Evolutionary conservation across 2,113 vertebrate genomes (phyloP).

Genomic region (Gavialis gangeticus): DNA sequence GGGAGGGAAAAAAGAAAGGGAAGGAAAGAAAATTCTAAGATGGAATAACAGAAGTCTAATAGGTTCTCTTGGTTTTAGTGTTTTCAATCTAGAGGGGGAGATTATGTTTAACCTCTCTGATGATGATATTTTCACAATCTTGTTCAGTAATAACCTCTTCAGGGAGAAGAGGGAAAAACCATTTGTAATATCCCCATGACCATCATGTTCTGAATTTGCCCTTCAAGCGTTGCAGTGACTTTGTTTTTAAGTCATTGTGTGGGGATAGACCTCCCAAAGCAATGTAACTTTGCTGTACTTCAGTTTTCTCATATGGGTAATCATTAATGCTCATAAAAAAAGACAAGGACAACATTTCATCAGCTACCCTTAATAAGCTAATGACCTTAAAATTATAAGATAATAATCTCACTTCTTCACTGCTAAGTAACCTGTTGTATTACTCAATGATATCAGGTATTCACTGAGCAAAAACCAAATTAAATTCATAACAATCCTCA

Average conservation of each 20-base stretch:
- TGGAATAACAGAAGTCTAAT: slow-evolving; percentile 28
- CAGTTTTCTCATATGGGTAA: background rate
- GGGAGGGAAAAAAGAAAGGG: background rate
- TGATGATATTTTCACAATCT: slow-evolving; percentile 67
- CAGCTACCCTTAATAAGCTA: slow-evolving; percentile 21
- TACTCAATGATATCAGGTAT: background rate
- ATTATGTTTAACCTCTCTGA: slow-evolving; percentile 66
- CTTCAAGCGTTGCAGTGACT: slow-evolving; percentile 63
- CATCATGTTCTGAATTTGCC: slow-evolving; percentile 53
- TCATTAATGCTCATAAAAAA: slow-evolving; percentile 49
- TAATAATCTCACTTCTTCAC: slow-evolving; percentile 18
- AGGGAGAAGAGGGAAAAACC: slow-evolving; percentile 55
- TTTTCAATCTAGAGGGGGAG: slow-evolving; percentile 32
- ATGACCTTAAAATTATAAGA: slow-evolving; percentile 5
- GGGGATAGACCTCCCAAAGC: slow-evolving; percentile 46
- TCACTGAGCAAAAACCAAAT: background rate
- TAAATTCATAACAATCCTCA: background rate
- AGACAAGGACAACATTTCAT: slow-evolving; percentile 35
- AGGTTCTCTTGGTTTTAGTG: slow-evolving; percentile 44
- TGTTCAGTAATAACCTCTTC: slow-evolving; percentile 62
- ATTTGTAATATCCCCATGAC: slow-evolving; percentile 53
- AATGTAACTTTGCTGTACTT: background rate
- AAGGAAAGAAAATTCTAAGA: background rate
- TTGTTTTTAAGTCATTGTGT: slow-evolving; percentile 56
- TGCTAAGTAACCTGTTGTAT: background rate